These are phyloP conservation scores for Montipora cactus DNA, from an alignment of 64 coral and sea anemone genomes.

Conservation along the genomic window DNA sequence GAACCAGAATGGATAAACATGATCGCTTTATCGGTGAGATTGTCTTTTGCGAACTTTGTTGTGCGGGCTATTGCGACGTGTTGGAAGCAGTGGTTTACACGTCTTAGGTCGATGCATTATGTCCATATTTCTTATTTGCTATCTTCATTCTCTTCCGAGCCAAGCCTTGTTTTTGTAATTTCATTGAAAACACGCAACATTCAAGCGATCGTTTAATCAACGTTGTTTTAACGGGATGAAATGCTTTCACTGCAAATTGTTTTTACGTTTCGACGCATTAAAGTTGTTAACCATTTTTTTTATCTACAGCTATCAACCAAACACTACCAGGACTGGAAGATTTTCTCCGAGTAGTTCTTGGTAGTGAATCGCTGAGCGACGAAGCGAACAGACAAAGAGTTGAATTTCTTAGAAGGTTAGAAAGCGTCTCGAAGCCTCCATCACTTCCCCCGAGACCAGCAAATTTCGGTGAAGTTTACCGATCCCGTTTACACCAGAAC, in stretches of 20 bases:
- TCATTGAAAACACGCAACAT: constrained; percentile 14
- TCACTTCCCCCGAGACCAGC: constrained; percentile 88
- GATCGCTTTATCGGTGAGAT: constrained; percentile 54
- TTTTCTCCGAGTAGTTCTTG: constrained; percentile 90
- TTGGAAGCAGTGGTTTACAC: not conserved
- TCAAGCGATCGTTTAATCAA: constrained; percentile 21
- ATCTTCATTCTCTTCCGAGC: constrained; percentile 30
- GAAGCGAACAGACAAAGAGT: constrained; percentile 91
- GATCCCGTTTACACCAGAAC: constrained; percentile 20
- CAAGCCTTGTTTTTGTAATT: constrained; percentile 31
- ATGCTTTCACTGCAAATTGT: not conserved
- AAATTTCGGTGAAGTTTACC: constrained; percentile 65
- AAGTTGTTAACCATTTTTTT: not conserved
- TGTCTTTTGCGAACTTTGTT: not conserved
- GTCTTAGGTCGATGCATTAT: not conserved
- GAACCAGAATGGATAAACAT: constrained; percentile 59
- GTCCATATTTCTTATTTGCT: constrained; percentile 38
- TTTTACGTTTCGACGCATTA: not conserved
- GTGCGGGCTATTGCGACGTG: not conserved
- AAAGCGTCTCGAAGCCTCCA: constrained; percentile 80
- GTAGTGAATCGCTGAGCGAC: constrained; percentile 81
- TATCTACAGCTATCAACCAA: constrained; percentile 89
- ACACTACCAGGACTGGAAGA: constrained; percentile 88
- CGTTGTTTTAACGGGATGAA: not conserved
- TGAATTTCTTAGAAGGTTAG: constrained; percentile 87